A percentile compares a stretch with the other conserved stretches of the same genome.
Conservation (phyloP, 2,113 vertebrate species). For the Acrocephalus arundinaceus region DNA sequence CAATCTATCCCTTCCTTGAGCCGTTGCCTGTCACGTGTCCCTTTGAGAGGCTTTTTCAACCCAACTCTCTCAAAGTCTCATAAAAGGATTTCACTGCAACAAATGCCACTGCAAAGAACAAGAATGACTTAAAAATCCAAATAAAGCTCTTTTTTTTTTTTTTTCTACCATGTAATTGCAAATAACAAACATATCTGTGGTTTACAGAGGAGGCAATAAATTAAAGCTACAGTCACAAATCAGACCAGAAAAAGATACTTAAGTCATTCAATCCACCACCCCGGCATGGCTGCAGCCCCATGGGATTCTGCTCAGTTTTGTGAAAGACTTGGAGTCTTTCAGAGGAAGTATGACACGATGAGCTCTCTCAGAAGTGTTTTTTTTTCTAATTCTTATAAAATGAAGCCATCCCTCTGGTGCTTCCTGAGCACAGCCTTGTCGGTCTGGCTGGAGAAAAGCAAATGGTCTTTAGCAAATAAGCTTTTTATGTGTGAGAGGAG, state of each 20-base stretch:
- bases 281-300: not conserved
- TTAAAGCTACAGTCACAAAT: conserved; percentile 19
- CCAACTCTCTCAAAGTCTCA: not conserved
- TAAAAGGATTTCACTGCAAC: not conserved
- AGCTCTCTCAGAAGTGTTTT: not conserved
- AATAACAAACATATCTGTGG: conserved; percentile 63
- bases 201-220: conserved; percentile 45
- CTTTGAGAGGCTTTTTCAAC: not conserved
- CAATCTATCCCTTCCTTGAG: not conserved
- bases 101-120: not conserved
- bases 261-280: conserved; percentile 29
- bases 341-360: not conserved
- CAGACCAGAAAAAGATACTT: conserved; percentile 36
- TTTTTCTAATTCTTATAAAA: not conserved
- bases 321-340: not conserved
- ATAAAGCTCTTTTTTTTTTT: not conserved
- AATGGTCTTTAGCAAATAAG: not conserved
- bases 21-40: rapidly evolving
- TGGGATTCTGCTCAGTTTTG: not conserved
- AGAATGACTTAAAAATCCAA: conserved; percentile 36
- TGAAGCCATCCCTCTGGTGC: not conserved
- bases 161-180: not conserved
- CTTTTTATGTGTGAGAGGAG: not conserved
- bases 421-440: not conserved
- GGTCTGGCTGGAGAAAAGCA: not conserved